Conservation (phyloP, 2,888 invertebrate genomes). For the Callosobruchus maculatus region DNA sequence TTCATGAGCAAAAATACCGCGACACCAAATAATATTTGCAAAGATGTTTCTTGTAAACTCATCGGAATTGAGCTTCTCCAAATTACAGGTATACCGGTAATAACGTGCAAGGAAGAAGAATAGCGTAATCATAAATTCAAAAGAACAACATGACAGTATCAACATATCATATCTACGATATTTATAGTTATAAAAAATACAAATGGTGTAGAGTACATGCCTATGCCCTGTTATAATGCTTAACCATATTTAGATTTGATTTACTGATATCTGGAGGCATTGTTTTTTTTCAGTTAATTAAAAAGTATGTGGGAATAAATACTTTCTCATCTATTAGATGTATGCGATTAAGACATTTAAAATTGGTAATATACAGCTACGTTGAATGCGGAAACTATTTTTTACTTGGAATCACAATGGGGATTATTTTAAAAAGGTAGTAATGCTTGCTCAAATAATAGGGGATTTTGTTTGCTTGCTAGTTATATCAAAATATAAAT, state of each 20-base stretch:
- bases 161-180: background rate
- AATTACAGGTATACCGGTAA: too few species aligned
- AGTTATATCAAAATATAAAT: too few species aligned
- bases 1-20: too few species aligned
- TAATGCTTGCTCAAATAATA: too few species aligned
- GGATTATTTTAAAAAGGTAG: too few species aligned
- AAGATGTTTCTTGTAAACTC: too few species aligned
- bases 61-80: too few species aligned
- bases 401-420: too few species aligned
- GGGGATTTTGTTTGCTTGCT: too few species aligned
- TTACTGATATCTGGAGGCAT: background rate
- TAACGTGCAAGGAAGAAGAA: too few species aligned
- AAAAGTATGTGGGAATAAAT: background rate
- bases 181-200: background rate
- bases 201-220: background rate
- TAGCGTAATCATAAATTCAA: background rate
- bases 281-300: background rate
- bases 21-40: too few species aligned
- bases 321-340: background rate
- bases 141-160: background rate
- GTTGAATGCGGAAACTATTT: background rate
- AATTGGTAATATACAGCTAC: background rate
- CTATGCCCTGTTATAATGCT: background rate
- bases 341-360: background rate
- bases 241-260: background rate